Base-by-base conservation (phyloP, 1,140 invertebrate species). In the Popillia japonica region DNA sequence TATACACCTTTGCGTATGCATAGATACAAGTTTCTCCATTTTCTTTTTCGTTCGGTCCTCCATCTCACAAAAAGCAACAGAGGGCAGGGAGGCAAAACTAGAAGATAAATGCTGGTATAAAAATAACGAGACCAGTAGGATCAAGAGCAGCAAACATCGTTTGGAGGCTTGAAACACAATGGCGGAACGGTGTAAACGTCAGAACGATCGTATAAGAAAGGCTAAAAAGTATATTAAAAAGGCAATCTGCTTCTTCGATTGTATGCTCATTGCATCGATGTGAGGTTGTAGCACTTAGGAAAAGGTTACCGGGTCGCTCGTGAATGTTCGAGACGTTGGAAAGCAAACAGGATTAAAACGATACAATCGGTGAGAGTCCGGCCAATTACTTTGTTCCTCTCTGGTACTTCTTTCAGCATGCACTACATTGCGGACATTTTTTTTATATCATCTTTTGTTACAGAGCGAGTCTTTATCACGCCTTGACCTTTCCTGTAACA, bases 231-330 rank as follows among this genome's bases (percentile, higher is more conserved):
- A 68, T 17, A 68, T 22, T 8, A 48, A 23, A 68, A 68, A 68
- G 2, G 22, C 11, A 68, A 34, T 34, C 27, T 34, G 27, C 27
- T 68, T 22, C 61, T 68, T 17, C 61, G 22, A 68, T 68, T 34
- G 61, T 68, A 11, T 27, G 61, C 27, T 68, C 61, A 2, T 17
- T 34, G 22, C 6, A 68, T 68, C 8, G 61, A 22, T 27, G 61
- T 68, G 22, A 68, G 61, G 61, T 68, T 68, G 61, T 68, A 27
- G 61, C 27, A 68, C 61, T 23, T 68, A 68, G 61, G 27, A 68
- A 68, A 68, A 68, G 61, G 61, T 68, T 68, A 68, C 61, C 22
- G 61, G 61, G 61, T 68, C 61, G 61, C 17, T 68, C 61, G 61
- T 68, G 61, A 23, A 68, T 34, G 61, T 23, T 27, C 8, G 61